Base-by-base conservation (phyloP, 2,888 invertebrate species). In the Orthosia incerta region DNA sequence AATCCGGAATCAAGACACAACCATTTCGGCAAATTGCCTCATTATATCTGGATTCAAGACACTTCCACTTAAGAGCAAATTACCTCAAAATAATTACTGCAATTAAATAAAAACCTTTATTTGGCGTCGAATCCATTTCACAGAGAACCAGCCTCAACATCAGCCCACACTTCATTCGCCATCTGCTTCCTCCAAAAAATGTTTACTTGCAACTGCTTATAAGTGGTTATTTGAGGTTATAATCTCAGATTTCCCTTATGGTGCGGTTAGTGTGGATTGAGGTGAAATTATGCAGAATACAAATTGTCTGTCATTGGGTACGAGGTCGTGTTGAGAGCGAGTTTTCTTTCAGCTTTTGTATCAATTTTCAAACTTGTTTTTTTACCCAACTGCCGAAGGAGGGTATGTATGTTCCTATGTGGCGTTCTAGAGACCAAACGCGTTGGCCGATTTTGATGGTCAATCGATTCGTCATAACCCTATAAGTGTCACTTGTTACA, bases 261-360 rank as follows among this genome's bases (percentile, higher is more conserved):
- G 39, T 26, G n/a, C 53, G 56, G 55, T 50, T 67, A 76, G 73
- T 82, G 82, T 70, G 67, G 82, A 84, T 79, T 71, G 71, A 82
- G 69, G 76, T 68, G 79, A 82, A 83, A 84, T 72, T 76, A 82
- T 79, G 76, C 79, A 64, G 74, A 76, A 79, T 74, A 84, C 76
- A 78, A 83, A 81, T 84, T 80, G 82, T 81, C 81, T 74, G 74
- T 84, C 74, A 76, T 79, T 84, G 59, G n/a, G 16, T 15, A 20
- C 56, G 7, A 20, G 73, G 65, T 61, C 4, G 4, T 15, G 16
- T 56, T 70, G 71, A 16, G 12, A 55, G 69, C 71, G 75, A 20
- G 23, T 50, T 31, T 26, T 26, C 9, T 39, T 18, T 13, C 1
- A 16, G 13, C 13, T 18, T 45, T 15, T n/a, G 26, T 31, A 4